phyloP scores from a whole-genome alignment of 2,113 vertebrate genomes.

The Brachypteracias leptosomus region DNA sequence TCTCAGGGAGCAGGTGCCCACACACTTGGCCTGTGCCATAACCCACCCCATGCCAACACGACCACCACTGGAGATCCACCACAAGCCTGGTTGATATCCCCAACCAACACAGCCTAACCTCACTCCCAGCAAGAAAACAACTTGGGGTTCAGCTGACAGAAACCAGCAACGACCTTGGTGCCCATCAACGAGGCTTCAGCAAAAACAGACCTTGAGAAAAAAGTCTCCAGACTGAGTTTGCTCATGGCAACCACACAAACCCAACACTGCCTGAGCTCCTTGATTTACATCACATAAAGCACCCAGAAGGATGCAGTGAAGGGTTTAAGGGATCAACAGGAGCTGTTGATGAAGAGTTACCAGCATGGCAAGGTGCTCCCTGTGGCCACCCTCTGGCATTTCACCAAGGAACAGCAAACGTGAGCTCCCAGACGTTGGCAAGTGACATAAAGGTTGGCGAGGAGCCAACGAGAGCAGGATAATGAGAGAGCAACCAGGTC shows the following conservation, averaged over 20 bases:
- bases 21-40: not conserved
- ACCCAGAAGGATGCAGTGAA: not conserved
- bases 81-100: not conserved
- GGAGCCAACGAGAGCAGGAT: not conserved
- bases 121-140: not conserved
- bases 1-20: fast-evolving
- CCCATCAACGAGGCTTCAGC: not conserved
- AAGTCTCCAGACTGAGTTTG: not conserved
- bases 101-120: not conserved
- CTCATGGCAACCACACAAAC: not conserved
- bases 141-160: not conserved
- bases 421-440: not conserved
- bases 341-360: not conserved
- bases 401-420: fast-evolving
- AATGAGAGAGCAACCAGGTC: not conserved
- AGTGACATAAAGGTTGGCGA: not conserved
- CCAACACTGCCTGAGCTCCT: not conserved
- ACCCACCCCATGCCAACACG: not conserved
- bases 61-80: not conserved
- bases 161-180: not conserved
- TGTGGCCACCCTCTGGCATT: not conserved
- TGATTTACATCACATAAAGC: fast-evolving
- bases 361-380: not conserved
- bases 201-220: not conserved
- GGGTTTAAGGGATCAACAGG: not conserved